phyloP scores from a whole-genome alignment of 1,140 invertebrate genomes.

The Lepidurus apus region DNA sequence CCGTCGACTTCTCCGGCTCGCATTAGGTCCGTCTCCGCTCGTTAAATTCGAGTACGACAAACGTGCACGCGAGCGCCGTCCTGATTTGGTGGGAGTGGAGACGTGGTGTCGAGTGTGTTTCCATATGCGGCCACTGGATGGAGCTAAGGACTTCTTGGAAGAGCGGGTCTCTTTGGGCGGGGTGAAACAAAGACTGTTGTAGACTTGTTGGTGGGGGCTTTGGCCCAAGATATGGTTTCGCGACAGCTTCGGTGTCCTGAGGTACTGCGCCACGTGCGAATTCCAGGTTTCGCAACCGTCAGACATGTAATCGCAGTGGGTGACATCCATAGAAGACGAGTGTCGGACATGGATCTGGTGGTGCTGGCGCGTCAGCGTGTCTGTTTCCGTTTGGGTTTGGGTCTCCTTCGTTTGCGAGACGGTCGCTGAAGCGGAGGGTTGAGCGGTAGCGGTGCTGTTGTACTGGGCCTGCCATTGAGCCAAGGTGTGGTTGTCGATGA shows the following conservation, averaged over 20 bases:
- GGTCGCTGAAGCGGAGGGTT: not conserved
- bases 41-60: not conserved
- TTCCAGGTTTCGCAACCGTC: slow-evolving; percentile 34
- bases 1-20: not conserved
- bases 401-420: not conserved
- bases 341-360: not conserved
- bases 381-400: not conserved
- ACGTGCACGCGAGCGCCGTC: slow-evolving; percentile 14
- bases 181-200: slow-evolving; percentile 9
- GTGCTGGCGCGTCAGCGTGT: not conserved
- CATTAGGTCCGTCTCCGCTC: not conserved
- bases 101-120: slow-evolving; percentile 27
- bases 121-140: slow-evolving; percentile 30
- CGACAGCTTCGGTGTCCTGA: not conserved
- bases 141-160: not conserved
- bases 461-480: slow-evolving; percentile 13
- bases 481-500: not conserved
- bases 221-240: not conserved
- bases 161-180: not conserved
- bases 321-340: not conserved
- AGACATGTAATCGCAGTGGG: slow-evolving; percentile 27
- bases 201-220: not conserved
- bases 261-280: slow-evolving; percentile 27
- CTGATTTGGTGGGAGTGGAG: slow-evolving; percentile 29
- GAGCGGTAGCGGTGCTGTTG: not conserved